Evolutionary conservation across 2,888 invertebrate species (phyloP), one percentile per base, ranked within the genome.

Genomic region (Caenorhabditis zanzibari): DNA sequence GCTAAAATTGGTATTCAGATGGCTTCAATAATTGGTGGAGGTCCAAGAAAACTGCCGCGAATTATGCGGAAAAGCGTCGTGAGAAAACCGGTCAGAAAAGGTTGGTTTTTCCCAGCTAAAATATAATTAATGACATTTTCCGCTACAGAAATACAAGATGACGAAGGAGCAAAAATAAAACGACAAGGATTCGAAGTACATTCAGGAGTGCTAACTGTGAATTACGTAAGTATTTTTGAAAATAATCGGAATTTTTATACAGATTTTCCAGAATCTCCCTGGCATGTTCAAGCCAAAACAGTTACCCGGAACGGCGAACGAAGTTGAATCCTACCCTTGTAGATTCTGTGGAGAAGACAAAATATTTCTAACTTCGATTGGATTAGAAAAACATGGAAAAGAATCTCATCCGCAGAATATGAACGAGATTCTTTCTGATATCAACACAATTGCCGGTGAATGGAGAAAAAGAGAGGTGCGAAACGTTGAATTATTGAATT

Each of bases 291-390:
- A 72, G 19, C 76, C 76, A 24, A 82, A 76, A 28, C 26, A 47
- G 14, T 56, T 74, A n/a, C 49, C 76, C 77, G 90, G 90, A n/a
- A 61, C 87, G n/a, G 90, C 90, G 1, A 87, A 90, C 44, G 88
- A 90, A 47, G 83, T 91, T 1, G 91, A 91, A 71, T 87, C 87
- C 2, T 91, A 89, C 81, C 91, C 91, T 3, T 91, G 91, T 52
- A 69, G 82, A 59, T 86, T 81, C 49, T 91, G 90, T 69, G 56
- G 38, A 10, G 38, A 73, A 4, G 88, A 90, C 14, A 79, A 85
- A 28, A 81, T 90, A 16, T 91, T 90, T 75, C 76, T 91, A 54
- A 90, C 91, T 22, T 63, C 81, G 6, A 77, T 71, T 9, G 89
- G 89, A 26, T 76, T 91, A 28, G 88, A 89, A 84, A 82, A 85